Percentiles rank a stretch among this genome's conserved stretches.
Conservation (phyloP, 2,888 invertebrate genomes). For the Nephrotoma guestfalica region DNA sequence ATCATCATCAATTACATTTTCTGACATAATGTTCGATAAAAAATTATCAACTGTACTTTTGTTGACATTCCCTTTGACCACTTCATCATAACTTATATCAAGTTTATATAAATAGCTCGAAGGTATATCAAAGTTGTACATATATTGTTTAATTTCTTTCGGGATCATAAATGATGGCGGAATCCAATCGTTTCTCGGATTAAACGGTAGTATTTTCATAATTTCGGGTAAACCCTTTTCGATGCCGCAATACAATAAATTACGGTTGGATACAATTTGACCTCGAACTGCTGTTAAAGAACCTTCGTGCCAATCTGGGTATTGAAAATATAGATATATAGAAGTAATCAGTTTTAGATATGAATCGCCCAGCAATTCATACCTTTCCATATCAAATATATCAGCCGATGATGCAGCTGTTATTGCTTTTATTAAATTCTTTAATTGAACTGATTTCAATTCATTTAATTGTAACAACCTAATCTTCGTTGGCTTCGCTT, state of each 20-base stretch:
- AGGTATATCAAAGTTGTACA: constrained; percentile 22
- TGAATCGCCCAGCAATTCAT: constrained; percentile 77
- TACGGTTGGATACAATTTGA: constrained; percentile 60
- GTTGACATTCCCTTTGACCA: constrained; percentile 21
- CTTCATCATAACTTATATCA: constrained; percentile 32
- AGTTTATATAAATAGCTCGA: constrained; percentile 36
- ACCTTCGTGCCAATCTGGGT: constrained; percentile 56
- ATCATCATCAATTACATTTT: constrained; percentile 17
- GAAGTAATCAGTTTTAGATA: constrained; percentile 63
- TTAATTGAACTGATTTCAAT: constrained; percentile 22
- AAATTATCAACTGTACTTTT: constrained; percentile 19
- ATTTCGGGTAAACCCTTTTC: constrained; percentile 19
- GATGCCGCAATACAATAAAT: constrained; percentile 61
- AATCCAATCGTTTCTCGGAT: constrained; percentile 57
- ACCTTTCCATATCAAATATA: constrained; percentile 59
- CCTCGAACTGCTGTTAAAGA: constrained; percentile 52
- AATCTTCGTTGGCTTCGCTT: constrained; percentile 3
- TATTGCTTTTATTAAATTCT: constrained; percentile 40
- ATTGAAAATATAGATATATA: constrained; percentile 48
- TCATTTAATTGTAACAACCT: background rate
- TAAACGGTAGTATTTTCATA: constrained; percentile 48
- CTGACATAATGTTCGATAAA: constrained; percentile 12
- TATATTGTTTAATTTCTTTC: constrained; percentile 24
- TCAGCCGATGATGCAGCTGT: constrained; percentile 54
- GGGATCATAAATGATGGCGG: constrained; percentile 62